phyloP scores from a whole-genome alignment of 2,113 vertebrate species.

The Mungos mungo region DNA sequence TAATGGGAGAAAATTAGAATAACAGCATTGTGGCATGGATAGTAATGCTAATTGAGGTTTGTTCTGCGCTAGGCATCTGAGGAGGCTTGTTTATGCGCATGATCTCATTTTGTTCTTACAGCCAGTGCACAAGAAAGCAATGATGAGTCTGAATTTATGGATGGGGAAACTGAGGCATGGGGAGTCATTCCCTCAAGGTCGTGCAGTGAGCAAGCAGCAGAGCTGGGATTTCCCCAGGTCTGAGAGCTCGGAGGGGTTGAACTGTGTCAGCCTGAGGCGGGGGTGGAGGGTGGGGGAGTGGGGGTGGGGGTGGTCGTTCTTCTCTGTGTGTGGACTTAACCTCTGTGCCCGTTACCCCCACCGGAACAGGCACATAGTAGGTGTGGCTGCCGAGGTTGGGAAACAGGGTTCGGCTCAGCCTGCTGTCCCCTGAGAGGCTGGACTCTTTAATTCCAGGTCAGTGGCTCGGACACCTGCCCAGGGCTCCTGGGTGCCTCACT shows the following conservation, averaged over 20 bases:
- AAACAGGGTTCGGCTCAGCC: neutral
- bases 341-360: accelerated
- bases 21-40: neutral
- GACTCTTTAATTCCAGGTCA: neutral
- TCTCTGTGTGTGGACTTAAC: neutral
- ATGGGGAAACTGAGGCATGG: neutral
- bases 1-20: neutral
- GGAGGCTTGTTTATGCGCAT: accelerated
- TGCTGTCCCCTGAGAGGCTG: neutral
- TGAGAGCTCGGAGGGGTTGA: neutral
- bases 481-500: neutral
- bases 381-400: too few relatives aligned
- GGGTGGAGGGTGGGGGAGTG: too few relatives aligned
- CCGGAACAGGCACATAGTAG: neutral
- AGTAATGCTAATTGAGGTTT: neutral
- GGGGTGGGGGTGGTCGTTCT: accelerated
- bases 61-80: neutral
- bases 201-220: neutral
- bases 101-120: neutral
- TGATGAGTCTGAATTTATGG: too few relatives aligned
- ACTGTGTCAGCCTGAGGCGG: neutral
- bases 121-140: neutral
- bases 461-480: accelerated
- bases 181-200: neutral
- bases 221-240: neutral